Percentiles rank a stretch among this genome's conserved stretches.
These are phyloP conservation scores for Phoeniculus purpureus DNA, from an alignment of 2,797 vertebrate genomes.

Conservation along the genomic window DNA sequence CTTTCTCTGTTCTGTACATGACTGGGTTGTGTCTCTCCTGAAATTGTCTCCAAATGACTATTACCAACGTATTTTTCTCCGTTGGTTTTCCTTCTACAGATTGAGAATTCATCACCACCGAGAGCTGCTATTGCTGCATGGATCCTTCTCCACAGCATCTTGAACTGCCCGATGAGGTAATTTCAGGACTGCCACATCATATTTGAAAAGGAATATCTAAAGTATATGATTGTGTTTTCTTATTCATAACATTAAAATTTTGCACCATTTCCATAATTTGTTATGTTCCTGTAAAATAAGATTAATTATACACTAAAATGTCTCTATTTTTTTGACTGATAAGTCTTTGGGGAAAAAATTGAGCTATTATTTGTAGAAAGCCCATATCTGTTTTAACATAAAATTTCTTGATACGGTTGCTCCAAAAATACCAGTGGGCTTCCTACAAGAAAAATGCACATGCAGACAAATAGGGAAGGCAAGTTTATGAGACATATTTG, in stretches of 20 bases:
- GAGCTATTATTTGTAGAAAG: neutral
- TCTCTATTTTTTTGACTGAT: neutral
- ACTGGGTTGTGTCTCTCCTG: neutral
- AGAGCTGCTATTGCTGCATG: neutral
- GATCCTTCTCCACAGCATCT: neutral
- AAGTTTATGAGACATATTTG: neutral
- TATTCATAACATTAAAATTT: neutral
- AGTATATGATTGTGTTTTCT: neutral
- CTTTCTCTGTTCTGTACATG: neutral
- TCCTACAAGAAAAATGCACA: neutral
- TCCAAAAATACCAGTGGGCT: neutral
- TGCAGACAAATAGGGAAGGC: neutral
- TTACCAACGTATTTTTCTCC: neutral
- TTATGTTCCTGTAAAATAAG: neutral
- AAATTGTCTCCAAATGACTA: neutral
- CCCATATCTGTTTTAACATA: neutral
- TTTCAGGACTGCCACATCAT: neutral
- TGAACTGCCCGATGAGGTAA: neutral
- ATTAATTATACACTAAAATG: neutral
- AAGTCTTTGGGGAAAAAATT: neutral
- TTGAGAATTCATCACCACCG: neutral
- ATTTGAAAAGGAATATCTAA: neutral
- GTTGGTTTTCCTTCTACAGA: neutral
- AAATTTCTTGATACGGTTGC: neutral
- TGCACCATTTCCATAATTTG: neutral